Base-by-base conservation (phyloP, 2,888 invertebrate genomes). In the Bugula neritina region DNA sequence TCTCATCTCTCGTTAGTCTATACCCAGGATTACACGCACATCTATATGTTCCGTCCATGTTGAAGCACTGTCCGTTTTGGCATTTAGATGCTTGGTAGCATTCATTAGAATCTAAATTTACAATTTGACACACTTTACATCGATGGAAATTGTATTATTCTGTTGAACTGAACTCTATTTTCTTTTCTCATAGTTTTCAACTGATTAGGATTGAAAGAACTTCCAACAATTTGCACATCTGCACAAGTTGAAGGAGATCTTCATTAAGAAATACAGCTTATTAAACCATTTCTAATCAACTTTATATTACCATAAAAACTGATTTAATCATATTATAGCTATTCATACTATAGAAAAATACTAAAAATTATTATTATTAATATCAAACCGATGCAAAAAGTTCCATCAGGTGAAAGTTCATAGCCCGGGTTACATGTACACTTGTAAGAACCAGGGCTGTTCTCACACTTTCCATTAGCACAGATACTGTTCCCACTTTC, bases 361-460 rank as follows among this genome's bases (percentile, higher is more conserved):
- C n/a, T n/a, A n/a, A n/a, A n/a, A n/a, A n/a, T n/a, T n/a, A n/a
- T n/a, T n/a, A n/a, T n/a, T n/a, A n/a, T n/a, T n/a, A n/a, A n/a
- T n/a, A n/a, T n/a, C 76, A 76, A 80, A 89, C 89, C 89, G 72
- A 91, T 90, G 84, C 93, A 93, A 89, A 90, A 86, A 89, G 89
- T 88, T 0, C 92, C 91, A 83, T 92, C 92, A 52, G 91, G 91
- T 0, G 92, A 91, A 55, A 91, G 88, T 54, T 89, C 88, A 84
- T 91, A 93, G 0, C 92, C 92, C n/a, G 89, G 86, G 76, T 89
- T 87, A 79, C 93, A 93, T 71, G 89, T 87, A 85, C 93, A 93
- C 73, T 89, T 88, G 74, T 81, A 84, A 72, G 81, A 80, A 17
- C 85, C 85, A 10, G 80, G 80, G 1, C 77, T 77, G 73, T 85